Conservation (phyloP, 2,113 vertebrate genomes). For the Xiphophorus couchianus region DNA sequence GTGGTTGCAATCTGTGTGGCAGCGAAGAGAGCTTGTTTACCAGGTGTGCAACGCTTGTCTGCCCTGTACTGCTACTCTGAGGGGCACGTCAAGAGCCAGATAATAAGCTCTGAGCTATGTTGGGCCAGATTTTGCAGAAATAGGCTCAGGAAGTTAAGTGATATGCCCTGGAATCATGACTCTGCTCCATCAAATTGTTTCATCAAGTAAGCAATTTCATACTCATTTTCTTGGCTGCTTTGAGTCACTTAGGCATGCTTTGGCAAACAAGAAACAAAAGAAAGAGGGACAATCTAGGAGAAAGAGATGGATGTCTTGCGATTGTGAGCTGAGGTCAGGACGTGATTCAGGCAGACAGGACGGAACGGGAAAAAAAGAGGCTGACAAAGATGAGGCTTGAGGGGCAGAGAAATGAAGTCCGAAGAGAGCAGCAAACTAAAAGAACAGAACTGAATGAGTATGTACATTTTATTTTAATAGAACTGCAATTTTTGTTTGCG, state of each 20-base stretch:
- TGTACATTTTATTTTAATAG: neutral
- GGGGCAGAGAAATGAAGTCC: conserved; percentile 12
- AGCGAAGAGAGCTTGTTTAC: conserved; percentile 38
- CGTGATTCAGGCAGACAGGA: conserved; percentile 17
- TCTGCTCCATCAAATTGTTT: conserved; percentile 6
- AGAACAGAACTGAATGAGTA: neutral
- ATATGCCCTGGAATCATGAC: conserved; percentile 37
- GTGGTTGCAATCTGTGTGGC: conserved; percentile 29
- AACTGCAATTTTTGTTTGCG: neutral
- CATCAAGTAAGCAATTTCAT: neutral
- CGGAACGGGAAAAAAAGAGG: conserved; percentile 3
- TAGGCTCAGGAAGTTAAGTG: conserved; percentile 20
- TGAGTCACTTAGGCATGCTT: conserved; percentile 11
- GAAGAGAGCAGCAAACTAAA: neutral
- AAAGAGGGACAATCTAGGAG: neutral
- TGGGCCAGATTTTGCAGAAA: conserved; percentile 18
- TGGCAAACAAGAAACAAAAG: conserved; percentile 5
- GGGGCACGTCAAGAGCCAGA: conserved; percentile 40
- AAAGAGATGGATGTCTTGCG: neutral
- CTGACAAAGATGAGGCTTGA: conserved; percentile 38
- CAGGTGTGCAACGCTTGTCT: conserved; percentile 19
- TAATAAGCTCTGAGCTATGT: conserved; percentile 48
- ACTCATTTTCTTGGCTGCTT: conserved; percentile 2
- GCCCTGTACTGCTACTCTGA: conserved; percentile 38
- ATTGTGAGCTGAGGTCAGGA: conserved; percentile 12